Percentiles rank a stretch among this genome's conserved stretches.
Conservation (phyloP, 53 echinoderm and acorn worm species). For the Actinopyga echinites region DNA sequence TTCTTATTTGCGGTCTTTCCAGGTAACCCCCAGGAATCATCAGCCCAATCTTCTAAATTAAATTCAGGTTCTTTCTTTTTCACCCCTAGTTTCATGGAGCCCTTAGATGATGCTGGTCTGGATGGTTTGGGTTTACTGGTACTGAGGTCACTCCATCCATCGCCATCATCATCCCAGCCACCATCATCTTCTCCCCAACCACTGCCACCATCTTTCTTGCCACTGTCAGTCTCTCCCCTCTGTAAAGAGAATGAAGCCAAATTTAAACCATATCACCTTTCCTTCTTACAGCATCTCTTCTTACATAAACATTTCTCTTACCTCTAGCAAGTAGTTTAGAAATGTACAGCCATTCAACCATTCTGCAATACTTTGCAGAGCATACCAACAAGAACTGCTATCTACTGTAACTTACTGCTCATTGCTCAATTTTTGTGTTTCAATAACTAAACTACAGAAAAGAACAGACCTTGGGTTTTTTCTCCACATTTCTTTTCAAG, state of each 20-base stretch:
- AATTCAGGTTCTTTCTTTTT: conserved; percentile 57
- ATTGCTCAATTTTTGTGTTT: no score
- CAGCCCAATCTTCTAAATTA: conserved; percentile 47
- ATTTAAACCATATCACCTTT: no score
- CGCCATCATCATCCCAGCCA: background rate
- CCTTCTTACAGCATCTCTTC: no score
- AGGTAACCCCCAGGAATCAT: conserved; percentile 45
- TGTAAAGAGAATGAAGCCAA: no score
- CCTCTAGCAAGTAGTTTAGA: no score
- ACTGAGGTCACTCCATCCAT: conserved; percentile 24
- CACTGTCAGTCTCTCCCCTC: conserved; percentile 20
- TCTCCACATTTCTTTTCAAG: no score
- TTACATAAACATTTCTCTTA: no score
- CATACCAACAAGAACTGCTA: background rate
- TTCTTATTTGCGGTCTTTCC: conserved; percentile 37
- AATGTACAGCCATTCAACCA: background rate
- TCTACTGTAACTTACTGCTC: background rate
- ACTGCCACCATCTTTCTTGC: conserved; percentile 76
- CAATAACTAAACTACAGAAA: no score
- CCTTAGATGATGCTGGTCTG: conserved; percentile 10
- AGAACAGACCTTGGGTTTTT: no score
- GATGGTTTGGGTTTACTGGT: conserved; percentile 35
- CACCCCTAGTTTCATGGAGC: conserved; percentile 65
- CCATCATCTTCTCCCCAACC: conserved; percentile 10
- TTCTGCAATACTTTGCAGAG: background rate